Percentiles rank a stretch among this genome's conserved stretches.
These are phyloP conservation scores for Mormyrops boulengeri DNA, from an alignment of 2,797 vertebrate genomes.

Conservation along the genomic window DNA sequence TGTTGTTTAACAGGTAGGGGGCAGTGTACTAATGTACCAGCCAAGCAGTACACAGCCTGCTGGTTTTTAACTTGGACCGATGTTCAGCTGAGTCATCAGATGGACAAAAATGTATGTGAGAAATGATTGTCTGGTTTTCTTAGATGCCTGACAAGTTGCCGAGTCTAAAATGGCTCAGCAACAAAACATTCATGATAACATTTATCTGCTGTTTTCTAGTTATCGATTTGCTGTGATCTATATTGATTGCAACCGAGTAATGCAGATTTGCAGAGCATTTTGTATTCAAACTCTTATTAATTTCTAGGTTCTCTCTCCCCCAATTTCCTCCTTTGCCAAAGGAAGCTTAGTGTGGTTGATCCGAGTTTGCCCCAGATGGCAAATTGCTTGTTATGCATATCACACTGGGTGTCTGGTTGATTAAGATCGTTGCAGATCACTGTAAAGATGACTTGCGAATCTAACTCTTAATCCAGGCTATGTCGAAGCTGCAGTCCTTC, in stretches of 20 bases:
- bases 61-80: neutral
- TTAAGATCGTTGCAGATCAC: neutral
- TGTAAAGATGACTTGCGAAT: neutral
- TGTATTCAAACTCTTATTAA: neutral
- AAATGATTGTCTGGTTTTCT: neutral
- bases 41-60: neutral
- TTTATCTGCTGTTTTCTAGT: neutral
- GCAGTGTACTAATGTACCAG: neutral
- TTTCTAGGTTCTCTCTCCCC: neutral
- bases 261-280: neutral
- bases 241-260: neutral
- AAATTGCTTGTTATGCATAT: neutral
- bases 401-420: neutral
- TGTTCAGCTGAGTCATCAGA: neutral
- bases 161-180: neutral
- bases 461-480: neutral
- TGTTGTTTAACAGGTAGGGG: neutral
- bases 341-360: neutral
- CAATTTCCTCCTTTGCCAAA: neutral
- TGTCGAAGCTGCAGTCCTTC: neutral
- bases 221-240: neutral
- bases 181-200: neutral
- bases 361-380: neutral
- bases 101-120: neutral
- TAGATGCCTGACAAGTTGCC: neutral